Conservation (phyloP, 1,140 invertebrate species). For the Harlomillsia oculata region DNA sequence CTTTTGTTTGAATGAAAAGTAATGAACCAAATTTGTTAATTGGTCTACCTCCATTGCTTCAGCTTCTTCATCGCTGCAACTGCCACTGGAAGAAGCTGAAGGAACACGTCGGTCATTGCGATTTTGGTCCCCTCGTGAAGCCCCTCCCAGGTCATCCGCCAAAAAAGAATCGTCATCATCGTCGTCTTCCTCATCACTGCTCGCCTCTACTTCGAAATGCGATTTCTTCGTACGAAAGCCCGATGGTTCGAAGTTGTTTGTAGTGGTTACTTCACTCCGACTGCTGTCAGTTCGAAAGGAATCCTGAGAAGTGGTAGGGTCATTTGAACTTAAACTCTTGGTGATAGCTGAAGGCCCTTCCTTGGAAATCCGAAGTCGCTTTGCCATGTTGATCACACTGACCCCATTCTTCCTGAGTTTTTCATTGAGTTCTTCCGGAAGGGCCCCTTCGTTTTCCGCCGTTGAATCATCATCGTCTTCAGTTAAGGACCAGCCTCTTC, state of each 20-base stretch:
- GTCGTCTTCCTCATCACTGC: conserved; percentile 10
- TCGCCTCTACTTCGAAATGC: conserved; percentile 26
- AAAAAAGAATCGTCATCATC: conserved; percentile 29
- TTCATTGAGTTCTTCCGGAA: conserved; percentile 10
- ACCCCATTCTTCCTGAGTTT: conserved; percentile 17
- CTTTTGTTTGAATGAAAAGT: conserved; percentile 29
- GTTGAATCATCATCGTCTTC: conserved; percentile 11
- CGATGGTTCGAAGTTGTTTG: background rate
- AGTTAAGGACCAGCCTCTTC: conserved; percentile 27
- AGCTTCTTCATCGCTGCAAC: conserved; percentile 31
- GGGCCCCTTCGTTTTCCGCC: background rate
- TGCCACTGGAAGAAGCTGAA: conserved; percentile 20
- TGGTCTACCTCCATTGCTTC: conserved; percentile 34
- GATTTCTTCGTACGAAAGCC: conserved; percentile 29
- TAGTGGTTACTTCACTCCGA: background rate
- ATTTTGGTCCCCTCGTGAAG: conserved; percentile 5
- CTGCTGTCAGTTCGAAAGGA: background rate
- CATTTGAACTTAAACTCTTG: background rate
- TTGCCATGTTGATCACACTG: conserved; percentile 17
- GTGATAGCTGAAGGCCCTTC: no score
- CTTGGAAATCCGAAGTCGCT: conserved; percentile 8
- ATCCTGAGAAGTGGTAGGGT: background rate
- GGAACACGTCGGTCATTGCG: conserved; percentile 29
- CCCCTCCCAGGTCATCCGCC: conserved; percentile 19
- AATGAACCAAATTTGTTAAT: conserved; percentile 33